A percentile compares a stretch with the other conserved stretches of the same genome.
These are phyloP conservation scores for Tyto alba DNA, from an alignment of 2,113 vertebrate genomes.

Conservation along the genomic window DNA sequence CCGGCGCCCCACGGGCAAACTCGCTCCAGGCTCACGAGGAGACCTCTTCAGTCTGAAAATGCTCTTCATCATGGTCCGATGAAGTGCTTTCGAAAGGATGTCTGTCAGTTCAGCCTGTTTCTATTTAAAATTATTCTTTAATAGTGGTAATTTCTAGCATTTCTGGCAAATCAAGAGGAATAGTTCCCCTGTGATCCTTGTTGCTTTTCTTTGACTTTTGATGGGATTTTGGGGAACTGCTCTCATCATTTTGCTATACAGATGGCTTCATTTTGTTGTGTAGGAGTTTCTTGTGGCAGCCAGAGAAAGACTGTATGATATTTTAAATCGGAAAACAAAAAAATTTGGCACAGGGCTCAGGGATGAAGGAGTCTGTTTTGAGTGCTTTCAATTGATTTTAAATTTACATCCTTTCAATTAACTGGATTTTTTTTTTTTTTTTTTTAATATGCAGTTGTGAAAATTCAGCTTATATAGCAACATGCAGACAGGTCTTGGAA, in stretches of 20 bases:
- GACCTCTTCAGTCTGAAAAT: not conserved
- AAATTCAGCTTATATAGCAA: not conserved
- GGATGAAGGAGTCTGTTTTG: not conserved
- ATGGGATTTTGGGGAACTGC: not conserved
- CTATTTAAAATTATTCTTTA: not conserved
- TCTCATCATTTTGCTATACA: not conserved
- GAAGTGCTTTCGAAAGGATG: not conserved
- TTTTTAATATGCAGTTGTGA: not conserved
- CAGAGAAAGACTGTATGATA: not conserved
- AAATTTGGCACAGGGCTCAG: not conserved
- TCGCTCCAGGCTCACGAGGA: too few species aligned
- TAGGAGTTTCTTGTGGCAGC: constrained; percentile 17
- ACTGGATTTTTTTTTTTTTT: not conserved
- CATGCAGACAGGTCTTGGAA: not conserved
- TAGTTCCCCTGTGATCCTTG: not conserved
- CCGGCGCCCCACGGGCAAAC: too few species aligned
- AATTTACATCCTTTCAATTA: not conserved
- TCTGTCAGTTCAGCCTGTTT: not conserved
- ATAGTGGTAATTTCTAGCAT: not conserved
- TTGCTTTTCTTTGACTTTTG: not conserved
- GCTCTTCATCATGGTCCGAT: not conserved
- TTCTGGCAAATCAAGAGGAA: not conserved
- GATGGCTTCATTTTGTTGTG: not conserved
- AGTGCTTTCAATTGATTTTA: not conserved
- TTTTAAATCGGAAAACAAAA: not conserved